phyloP scores from a whole-genome alignment of 2,113 vertebrate genomes.

The Penelope pileata region DNA sequence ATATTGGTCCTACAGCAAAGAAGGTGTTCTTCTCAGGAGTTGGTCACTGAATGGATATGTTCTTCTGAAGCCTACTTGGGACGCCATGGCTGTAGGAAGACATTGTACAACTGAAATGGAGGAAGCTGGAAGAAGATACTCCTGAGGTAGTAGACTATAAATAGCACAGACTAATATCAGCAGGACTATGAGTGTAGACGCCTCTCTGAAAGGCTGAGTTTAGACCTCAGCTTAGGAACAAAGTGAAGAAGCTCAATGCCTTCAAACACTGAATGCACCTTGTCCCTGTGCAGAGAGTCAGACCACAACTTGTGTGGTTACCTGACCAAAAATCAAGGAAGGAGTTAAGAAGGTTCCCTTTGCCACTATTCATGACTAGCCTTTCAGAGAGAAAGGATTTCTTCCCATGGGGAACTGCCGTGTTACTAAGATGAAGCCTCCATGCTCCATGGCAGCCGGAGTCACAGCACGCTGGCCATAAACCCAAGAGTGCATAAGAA shows the following conservation, averaged over 20 bases:
- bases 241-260: not conserved
- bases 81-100: not conserved
- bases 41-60: not conserved
- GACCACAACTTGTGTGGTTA: not conserved
- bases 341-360: not conserved
- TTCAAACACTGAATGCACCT: not conserved
- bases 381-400: not conserved
- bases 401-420: not conserved
- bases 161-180: not conserved
- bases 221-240: not conserved
- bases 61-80: not conserved
- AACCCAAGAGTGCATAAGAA: not conserved
- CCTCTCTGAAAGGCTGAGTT: not conserved
- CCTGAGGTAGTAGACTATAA: not conserved
- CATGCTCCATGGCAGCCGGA: not conserved
- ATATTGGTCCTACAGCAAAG: not conserved
- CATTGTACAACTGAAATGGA: rapidly evolving
- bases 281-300: not conserved
- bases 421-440: not conserved
- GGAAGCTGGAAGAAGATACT: not conserved
- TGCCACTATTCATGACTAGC: not conserved
- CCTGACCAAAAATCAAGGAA: not conserved
- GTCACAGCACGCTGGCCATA: not conserved
- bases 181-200: rapidly evolving
- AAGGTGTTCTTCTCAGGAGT: not conserved